Base-by-base conservation (phyloP, 2,888 invertebrate genomes). In the Zygaena filipendulae region DNA sequence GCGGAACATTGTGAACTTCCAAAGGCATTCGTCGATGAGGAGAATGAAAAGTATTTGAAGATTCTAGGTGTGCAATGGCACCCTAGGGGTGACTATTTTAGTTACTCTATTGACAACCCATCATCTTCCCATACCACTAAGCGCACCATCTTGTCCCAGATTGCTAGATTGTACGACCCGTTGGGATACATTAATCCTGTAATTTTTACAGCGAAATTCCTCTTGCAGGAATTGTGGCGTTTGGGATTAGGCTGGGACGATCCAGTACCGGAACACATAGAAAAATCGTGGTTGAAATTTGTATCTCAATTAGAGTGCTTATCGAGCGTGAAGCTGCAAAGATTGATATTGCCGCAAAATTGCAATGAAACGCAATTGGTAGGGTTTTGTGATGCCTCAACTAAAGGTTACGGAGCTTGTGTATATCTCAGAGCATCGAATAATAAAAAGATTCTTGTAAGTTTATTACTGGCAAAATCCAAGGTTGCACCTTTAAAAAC, bases 151-250 rank as follows among this genome's bases (percentile, higher is more conserved):
- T 24, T 24, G 13, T 24, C 24, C 3, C 7, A 7, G 3, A 16
- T 25, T n/a, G 25, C 25, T 25, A 5, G 25, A 9, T 16, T 25
- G 4, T 16, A 8, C 11, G 25, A 25, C n/a, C 25, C 25, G 10
- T 16, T 25, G 3, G 25, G 25, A 12, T 18, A 10, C 11, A 6
- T 25, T 6, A 11, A 14, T 9, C 25, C 25, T 3, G 14, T 25
- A 5, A 18, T 18, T 6, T 25, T 25, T 9, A 13, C 9, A 13
- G 23, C 23, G 3, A 23, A 23, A 23, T 23, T 23, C 3, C 13
- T 23, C 12, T n/a, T 23, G 12, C 23, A 23, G 13, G 23, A 23
- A 13, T 13, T 23, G 13, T 23, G 23, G 23, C 23, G 23, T 3
- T 12, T 11, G 3, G 9, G 11, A 7, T 7, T 25, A 4, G n/a